Base-by-base conservation (phyloP, 2,113 vertebrate species). In the Prunella himalayana region DNA sequence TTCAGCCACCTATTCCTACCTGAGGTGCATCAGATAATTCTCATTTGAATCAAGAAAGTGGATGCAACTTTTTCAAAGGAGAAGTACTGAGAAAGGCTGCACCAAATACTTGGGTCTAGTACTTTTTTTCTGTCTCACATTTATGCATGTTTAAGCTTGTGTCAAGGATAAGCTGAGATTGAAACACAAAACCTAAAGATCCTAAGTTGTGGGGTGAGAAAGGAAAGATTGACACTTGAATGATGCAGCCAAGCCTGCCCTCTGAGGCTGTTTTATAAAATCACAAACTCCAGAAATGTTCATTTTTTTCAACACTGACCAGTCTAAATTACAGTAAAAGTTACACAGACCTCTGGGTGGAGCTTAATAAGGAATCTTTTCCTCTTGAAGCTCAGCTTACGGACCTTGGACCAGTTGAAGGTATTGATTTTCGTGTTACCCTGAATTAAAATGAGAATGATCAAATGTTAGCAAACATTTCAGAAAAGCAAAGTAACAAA, bases 341-440 rank as follows among this genome's bases (percentile, higher is more conserved):
- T 87, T 95, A 99, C 99, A 96, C 99, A 98, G 84, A 99, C 99
- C 71, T 99, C 99, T 45, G 99, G 98, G 91, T 99, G 99, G 51
- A 99, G 98, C 82, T 99, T 99, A 96, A 99, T 98, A 72, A 99
- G 98, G 96, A 99, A 99, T 8, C 98, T 98, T 92, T 99, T 99
- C 96, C 99, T 99, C 97, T 99, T 99, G 97, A 99, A 99, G 96
- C 99, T 99, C 80, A 99, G 97, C 92, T 99, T 99, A 73, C 99
- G 99, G 95, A 99, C 99, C 97, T 99, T 99, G 35, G 99, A 99
- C 99, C 99, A 99, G 85, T 99, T 99, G 95, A 99, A 99, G 11
- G 99, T 99, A 68, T 99, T 99, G 87, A 99, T 99, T 96, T 99
- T 99, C n/a, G 99, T 99, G 95, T 97, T 98, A 47, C 99, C 99